phyloP scores from a whole-genome alignment of 1,140 invertebrate species.

The Wasmannia auropunctata region DNA sequence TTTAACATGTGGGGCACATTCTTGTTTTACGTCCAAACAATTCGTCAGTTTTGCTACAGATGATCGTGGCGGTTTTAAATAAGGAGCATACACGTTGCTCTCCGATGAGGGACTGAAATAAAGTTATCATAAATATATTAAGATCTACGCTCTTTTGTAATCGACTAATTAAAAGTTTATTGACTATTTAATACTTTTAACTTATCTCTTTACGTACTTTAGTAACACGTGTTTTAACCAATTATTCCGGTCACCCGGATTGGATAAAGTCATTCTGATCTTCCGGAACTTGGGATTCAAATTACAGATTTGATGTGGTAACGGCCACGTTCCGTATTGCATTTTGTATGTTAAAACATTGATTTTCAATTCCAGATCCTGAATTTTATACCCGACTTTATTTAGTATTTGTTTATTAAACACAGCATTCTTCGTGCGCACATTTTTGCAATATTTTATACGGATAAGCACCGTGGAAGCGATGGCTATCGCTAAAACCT shows the following conservation, averaged over 20 bases:
- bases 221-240: slow-evolving; percentile 75
- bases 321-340: slow-evolving; percentile 79
- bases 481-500: slow-evolving; percentile 71
- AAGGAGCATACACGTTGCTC: slow-evolving; percentile 45
- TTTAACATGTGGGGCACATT: slow-evolving; percentile 19
- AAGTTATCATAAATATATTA: background rate
- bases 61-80: slow-evolving; percentile 3
- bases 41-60: slow-evolving; percentile 50
- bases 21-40: slow-evolving; percentile 60
- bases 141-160: background rate
- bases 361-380: slow-evolving; percentile 78
- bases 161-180: background rate
- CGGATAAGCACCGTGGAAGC: slow-evolving; percentile 68
- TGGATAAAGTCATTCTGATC: slow-evolving; percentile 67
- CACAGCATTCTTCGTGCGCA: slow-evolving; percentile 9
- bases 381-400: slow-evolving; percentile 74
- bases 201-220: slow-evolving; percentile 64
- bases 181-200: background rate
- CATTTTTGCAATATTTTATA: slow-evolving; percentile 66
- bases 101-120: slow-evolving; percentile 42
- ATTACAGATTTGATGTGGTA: slow-evolving; percentile 69
- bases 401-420: slow-evolving; percentile 65
- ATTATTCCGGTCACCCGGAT: slow-evolving; percentile 63
- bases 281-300: slow-evolving; percentile 64
- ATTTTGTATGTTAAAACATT: slow-evolving; percentile 80